A percentile compares a stretch with the other conserved stretches of the same genome.
Conservation (phyloP, 2,113 vertebrate genomes). For the Saccopteryx leptura region DNA sequence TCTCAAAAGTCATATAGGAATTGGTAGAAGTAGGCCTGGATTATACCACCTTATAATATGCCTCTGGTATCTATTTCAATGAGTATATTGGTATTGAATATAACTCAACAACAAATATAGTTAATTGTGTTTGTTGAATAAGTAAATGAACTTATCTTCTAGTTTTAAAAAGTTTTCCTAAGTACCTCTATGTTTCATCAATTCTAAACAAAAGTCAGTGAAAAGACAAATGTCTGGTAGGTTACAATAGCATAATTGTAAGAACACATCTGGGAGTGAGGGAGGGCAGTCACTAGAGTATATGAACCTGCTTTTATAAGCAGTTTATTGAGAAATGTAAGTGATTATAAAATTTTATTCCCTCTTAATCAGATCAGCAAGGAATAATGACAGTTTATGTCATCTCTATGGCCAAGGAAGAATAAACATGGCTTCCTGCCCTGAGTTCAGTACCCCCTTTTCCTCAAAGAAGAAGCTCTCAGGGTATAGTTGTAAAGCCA, state of each 20-base stretch:
- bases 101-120: not conserved
- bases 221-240: not conserved
- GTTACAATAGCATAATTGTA: not conserved
- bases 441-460: not conserved
- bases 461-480: conserved; percentile 15
- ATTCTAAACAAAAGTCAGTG: conserved; percentile 3
- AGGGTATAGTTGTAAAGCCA: too few species aligned
- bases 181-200: not conserved
- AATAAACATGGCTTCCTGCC: not conserved
- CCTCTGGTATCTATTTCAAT: not conserved
- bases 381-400: not conserved
- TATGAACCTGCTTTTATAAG: not conserved
- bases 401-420: not conserved
- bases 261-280: not conserved
- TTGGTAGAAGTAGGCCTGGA: not conserved
- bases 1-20: not conserved
- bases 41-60: not conserved
- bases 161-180: conserved; percentile 18
- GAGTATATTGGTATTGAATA: not conserved
- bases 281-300: not conserved
- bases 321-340: not conserved
- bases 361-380: not conserved
- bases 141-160: conserved; percentile 14
- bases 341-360: not conserved
- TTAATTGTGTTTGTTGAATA: not conserved